Evolutionary conservation across 2,797 vertebrate species (phyloP).

Genomic region (Hirundo rustica): DNA sequence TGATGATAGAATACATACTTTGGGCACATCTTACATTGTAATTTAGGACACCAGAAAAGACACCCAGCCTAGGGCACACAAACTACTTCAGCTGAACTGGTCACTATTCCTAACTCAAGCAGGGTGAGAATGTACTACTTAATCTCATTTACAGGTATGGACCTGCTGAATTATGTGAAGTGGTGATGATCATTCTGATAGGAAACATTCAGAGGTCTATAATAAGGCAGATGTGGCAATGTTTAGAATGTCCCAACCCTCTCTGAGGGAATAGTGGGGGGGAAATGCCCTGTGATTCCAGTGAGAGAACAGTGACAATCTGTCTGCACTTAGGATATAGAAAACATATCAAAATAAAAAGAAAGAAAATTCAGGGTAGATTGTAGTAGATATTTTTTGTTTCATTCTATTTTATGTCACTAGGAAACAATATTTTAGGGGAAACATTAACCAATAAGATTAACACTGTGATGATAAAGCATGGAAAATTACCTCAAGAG

Average conservation of each 20-base stretch:
- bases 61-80: rapidly evolving
- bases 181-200: not conserved
- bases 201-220: not conserved
- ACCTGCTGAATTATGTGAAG: not conserved
- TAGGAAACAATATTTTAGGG: not conserved
- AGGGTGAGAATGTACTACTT: not conserved
- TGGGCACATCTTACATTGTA: no score
- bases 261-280: not conserved
- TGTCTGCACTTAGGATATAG: not conserved
- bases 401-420: not conserved
- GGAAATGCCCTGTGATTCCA: not conserved
- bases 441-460: not conserved
- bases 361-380: not conserved
- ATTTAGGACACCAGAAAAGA: no score
- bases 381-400: not conserved
- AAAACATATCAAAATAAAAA: not conserved
- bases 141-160: not conserved
- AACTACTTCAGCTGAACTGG: not conserved
- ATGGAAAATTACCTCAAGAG: not conserved
- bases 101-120: not conserved
- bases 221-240: not conserved
- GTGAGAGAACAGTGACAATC: not conserved
- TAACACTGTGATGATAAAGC: not conserved
- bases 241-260: not conserved
- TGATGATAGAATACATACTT: no score